These are phyloP conservation scores for Irena cyanogastra DNA, from an alignment of 2,113 vertebrate genomes.

Conservation along the genomic window DNA sequence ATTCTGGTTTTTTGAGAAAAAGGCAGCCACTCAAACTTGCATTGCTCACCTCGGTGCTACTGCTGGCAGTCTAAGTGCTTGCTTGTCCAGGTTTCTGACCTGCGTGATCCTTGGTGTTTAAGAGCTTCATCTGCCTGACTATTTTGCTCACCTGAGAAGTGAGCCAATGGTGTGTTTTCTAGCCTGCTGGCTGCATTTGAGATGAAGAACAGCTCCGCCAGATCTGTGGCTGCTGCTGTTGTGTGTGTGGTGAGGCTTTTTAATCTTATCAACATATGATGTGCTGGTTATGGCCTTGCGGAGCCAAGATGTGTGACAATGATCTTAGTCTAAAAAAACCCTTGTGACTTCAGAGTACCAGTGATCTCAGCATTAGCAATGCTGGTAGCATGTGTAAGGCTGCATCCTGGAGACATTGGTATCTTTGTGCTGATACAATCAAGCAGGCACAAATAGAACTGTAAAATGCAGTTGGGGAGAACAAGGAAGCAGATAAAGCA, in stretches of 20 bases:
- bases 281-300: neutral
- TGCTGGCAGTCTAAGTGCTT: neutral
- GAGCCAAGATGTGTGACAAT: neutral
- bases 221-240: neutral
- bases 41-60: neutral
- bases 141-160: neutral
- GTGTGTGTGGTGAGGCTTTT: neutral
- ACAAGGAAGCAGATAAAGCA: neutral
- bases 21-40: neutral
- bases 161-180: neutral
- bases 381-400: neutral
- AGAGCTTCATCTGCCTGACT: neutral
- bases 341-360: neutral
- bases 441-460: neutral
- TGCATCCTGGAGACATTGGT: neutral
- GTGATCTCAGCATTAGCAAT: neutral
- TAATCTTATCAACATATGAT: neutral
- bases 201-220: neutral
- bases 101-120: neutral
- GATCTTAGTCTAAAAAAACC: neutral
- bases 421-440: slow-evolving; percentile 22
- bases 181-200: neutral
- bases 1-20: neutral
- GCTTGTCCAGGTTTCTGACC: neutral
- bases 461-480: neutral